These are phyloP conservation scores for Arnoldichthys spilopterus DNA, from an alignment of 2,797 vertebrate genomes.

Conservation along the genomic window DNA sequence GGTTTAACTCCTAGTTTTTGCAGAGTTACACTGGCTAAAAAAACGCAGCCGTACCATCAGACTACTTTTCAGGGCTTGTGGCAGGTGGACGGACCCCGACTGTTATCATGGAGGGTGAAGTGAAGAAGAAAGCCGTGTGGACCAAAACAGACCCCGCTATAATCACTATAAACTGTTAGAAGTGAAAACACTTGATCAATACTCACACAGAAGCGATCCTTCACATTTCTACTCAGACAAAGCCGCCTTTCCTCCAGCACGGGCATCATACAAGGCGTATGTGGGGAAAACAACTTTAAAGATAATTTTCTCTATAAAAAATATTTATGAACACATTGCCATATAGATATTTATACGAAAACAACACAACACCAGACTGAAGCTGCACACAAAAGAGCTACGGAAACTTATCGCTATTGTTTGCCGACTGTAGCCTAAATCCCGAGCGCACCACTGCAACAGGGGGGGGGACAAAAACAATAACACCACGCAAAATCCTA, in stretches of 20 bases:
- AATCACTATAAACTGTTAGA: too few species aligned
- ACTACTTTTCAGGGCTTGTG: background rate
- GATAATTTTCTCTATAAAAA: background rate
- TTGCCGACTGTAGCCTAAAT: slow-evolving; percentile 36
- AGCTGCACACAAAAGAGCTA: background rate
- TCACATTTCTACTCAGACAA: slow-evolving; percentile 66
- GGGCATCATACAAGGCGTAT: slow-evolving; percentile 71
- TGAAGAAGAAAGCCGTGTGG: too few species aligned
- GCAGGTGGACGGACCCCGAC: background rate
- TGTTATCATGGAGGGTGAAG: background rate
- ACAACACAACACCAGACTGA: background rate
- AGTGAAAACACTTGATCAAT: background rate
- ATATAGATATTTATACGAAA: too few species aligned
- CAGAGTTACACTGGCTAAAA: too few species aligned
- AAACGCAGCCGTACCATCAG: too few species aligned
- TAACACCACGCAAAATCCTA: background rate
- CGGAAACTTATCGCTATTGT: slow-evolving; percentile 26
- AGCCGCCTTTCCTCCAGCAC: slow-evolving; percentile 69
- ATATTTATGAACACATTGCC: background rate
- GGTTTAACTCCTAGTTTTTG: background rate
- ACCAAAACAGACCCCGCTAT: too few species aligned
- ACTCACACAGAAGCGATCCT: slow-evolving; percentile 72
- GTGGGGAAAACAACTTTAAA: background rate
- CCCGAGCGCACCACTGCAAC: slow-evolving; percentile 27
- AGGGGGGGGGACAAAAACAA: background rate